These are phyloP conservation scores for Menidia menidia DNA, from an alignment of 2,797 vertebrate species.

Conservation along the genomic window DNA sequence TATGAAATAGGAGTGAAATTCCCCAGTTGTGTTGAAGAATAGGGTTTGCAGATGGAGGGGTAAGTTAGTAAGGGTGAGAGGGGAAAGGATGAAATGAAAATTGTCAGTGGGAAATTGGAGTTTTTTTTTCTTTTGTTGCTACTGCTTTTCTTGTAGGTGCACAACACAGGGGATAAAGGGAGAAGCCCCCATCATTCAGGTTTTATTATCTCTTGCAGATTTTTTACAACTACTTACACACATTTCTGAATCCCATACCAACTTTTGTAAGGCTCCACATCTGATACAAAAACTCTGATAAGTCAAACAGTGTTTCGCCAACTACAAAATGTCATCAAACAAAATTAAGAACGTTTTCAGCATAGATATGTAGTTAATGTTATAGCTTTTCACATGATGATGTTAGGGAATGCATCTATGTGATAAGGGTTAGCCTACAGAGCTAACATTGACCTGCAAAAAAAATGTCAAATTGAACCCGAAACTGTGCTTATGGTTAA, in stretches of 20 bases:
- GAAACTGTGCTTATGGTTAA: no score
- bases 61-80: constrained; percentile 53
- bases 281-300: background rate
- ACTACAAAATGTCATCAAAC: background rate
- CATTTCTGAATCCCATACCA: constrained; percentile 13
- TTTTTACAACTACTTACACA: constrained; percentile 8
- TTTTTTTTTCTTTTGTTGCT: constrained; percentile 17
- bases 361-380: background rate
- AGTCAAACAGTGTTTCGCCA: constrained; percentile 8
- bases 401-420: no score
- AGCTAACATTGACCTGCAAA: no score
- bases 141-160: constrained; percentile 51
- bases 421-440: no score
- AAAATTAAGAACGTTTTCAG: no score
- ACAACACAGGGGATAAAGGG: constrained; percentile 20
- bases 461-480: no score
- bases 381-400: constrained; percentile 8
- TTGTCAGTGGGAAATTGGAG: constrained; percentile 46
- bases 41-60: constrained; percentile 57
- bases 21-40: constrained; percentile 66
- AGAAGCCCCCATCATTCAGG: constrained; percentile 44
- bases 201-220: constrained; percentile 45
- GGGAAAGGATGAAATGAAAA: constrained; percentile 59
- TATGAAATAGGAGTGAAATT: constrained; percentile 79
- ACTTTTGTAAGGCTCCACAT: constrained; percentile 13